Evolutionary conservation across 2,888 invertebrate species (phyloP), one percentile per base, ranked within the genome.

Genomic region (Celastrina argiolus): DNA sequence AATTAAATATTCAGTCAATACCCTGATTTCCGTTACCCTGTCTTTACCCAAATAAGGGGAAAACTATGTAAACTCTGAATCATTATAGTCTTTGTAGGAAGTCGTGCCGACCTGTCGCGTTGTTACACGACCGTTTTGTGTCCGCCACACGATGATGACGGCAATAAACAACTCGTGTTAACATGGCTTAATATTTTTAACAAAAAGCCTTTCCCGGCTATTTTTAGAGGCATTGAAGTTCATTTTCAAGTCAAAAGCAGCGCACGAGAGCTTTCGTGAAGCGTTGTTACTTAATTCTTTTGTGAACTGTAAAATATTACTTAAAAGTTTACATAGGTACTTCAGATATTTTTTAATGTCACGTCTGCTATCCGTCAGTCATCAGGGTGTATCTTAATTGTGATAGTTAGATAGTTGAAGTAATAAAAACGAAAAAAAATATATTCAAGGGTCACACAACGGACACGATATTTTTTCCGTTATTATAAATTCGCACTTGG

Each of bases 181-280:
- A 59, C 34, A 18, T 59, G 59, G 14, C 59, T 59, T 59, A 59
- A 59, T 31, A 59, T 59, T 61, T 61, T 39, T 18, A 61, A 61
- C 61, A 61, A 61, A 61, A 61, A 22, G 18, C 61, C 22, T 39
- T 22, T 39, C 6, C 16, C 4, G 12, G 61, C 61, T 61, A 61
- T 61, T 61, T 61, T 61, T 39, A 61, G 61, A 61, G 18, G 22
- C 39, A 61, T 61, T 61, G 39, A 61, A 61, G 39, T 61, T 61
- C 6, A 61, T 39, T 36, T 59, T 61, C 18, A 61, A 61, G 39
- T 36, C 34, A 39, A 36, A 18, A 34, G 36, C n/a, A n/a, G n/a
- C n/a, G n/a, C 58, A 58, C 31, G 59, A 59, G 59, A 34, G 59
- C 59, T 34, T 59, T 59, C 10, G 10, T 36, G 59, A 36, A 61